These are phyloP conservation scores for Leptocoma aspasia DNA, from an alignment of 2,113 vertebrate genomes.

Conservation along the genomic window DNA sequence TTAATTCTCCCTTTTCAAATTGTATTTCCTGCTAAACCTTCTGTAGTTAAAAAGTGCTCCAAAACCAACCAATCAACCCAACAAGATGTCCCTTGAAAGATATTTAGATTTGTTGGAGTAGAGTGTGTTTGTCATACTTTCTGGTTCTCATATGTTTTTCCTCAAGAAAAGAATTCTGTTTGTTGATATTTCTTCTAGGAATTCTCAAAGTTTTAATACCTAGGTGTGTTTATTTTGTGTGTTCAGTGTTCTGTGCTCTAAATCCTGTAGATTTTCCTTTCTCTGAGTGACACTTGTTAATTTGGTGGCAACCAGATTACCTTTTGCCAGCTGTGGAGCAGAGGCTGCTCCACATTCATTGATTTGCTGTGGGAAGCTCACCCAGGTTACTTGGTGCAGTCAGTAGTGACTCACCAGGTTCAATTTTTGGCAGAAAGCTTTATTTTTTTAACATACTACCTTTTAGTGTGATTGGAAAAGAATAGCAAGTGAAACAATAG, in stretches of 20 bases:
- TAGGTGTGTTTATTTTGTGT: not conserved
- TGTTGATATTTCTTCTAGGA: not conserved
- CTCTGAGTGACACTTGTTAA: not conserved
- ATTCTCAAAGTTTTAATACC: not conserved
- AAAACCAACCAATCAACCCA: not conserved
- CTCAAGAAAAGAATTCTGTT: not conserved
- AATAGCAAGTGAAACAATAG: not conserved
- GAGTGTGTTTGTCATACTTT: not conserved
- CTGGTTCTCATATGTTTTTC: not conserved
- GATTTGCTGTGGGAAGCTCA: not conserved
- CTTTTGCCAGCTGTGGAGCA: not conserved
- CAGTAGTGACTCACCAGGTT: not conserved
- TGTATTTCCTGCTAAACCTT: not conserved
- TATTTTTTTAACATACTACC: not conserved
- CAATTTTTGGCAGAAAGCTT: not conserved
- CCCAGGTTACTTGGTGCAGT: not conserved
- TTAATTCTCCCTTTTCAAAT: not conserved
- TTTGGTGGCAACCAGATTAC: not conserved
- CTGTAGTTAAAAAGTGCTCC: not conserved
- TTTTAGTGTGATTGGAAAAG: not conserved
- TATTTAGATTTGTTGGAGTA: not conserved
- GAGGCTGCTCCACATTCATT: not conserved
- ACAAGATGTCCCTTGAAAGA: not conserved
- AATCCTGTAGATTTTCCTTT: not conserved
- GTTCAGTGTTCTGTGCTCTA: not conserved